Evolutionary conservation across 2,113 vertebrate genomes (phyloP), one percentile per base, ranked within the genome.

Genomic region (Apaloderma vittatum): DNA sequence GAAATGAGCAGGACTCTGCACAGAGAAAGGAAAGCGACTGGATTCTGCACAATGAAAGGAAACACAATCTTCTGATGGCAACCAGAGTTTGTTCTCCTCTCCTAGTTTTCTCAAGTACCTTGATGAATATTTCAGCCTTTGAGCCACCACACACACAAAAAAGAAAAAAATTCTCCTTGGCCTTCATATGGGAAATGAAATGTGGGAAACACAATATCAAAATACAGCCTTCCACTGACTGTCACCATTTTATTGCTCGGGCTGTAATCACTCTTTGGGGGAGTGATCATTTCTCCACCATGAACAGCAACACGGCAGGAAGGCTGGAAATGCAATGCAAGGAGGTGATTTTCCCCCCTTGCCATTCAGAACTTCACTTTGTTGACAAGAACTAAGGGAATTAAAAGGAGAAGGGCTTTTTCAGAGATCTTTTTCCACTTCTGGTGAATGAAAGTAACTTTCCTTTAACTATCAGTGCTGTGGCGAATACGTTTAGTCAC

Each of bases 351-450:
- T 81, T 5, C 67, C 76, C 59, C 70, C 49, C 40, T 62, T 37
- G 19, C 88, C 79, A 88, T 95, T 97, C 87, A 95, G 81, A 95
- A 81, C 78, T 96, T 93, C 61, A 73, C 90, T 95, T 95, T 96
- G 95, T 96, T 97, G 94, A 96, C 96, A 97, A 97, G 79, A 84
- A 66, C 90, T 55, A 90, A 94, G 55, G 83, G 91, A 93, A 92
- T 75, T 67, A 96, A 97, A 97, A 92, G 67, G 87, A 79, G 21
- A 70, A 72, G n/a, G 55, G 36, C 46, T 91, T 95, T 96, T 94
- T 93, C 71, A 62, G 52, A 9, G 66, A 75, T 52, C 76, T 58
- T 94, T 71, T 74, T 83, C 72, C 43, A 78, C n/a, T 93, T 76
- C 88, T 94, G 43, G 58, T 94, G 93, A 97, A 97, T 71, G 74